Percentiles rank a stretch among this genome's conserved stretches.
Evolutionary conservation across 2,888 invertebrate species (phyloP).

Genomic region (Heteromyza rotundicornis): DNA sequence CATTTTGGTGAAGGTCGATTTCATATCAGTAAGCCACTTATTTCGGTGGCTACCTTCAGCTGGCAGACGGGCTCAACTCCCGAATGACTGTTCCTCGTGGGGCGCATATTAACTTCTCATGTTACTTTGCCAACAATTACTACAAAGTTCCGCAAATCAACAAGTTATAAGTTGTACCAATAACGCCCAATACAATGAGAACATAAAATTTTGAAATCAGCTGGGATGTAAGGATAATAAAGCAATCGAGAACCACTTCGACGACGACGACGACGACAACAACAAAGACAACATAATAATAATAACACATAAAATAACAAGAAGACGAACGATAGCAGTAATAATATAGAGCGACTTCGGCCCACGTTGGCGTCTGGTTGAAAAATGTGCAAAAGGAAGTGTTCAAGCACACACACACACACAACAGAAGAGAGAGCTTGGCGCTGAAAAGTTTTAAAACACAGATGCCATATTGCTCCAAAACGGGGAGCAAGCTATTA

Average conservation of each 20-base stretch:
- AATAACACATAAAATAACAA: background rate
- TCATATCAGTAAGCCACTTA: no score
- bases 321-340: background rate
- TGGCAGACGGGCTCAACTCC: no score
- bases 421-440: background rate
- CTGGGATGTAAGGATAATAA: constrained; percentile 4
- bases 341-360: background rate
- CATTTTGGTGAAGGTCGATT: no score
- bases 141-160: constrained; percentile 2
- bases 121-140: background rate
- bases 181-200: background rate
- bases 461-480: background rate
- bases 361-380: background rate
- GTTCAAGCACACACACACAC: background rate
- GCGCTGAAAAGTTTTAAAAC: constrained; percentile 1
- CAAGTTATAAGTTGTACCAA: background rate
- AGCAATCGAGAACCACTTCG: background rate
- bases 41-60: no score
- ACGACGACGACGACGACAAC: background rate
- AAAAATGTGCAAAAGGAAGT: background rate
- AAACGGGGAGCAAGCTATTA: background rate
- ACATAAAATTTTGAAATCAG: background rate
- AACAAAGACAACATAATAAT: background rate
- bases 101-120: no score
- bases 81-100: no score